Base-by-base conservation (phyloP, 2,888 invertebrate genomes). In the Lathronympha strigana region DNA sequence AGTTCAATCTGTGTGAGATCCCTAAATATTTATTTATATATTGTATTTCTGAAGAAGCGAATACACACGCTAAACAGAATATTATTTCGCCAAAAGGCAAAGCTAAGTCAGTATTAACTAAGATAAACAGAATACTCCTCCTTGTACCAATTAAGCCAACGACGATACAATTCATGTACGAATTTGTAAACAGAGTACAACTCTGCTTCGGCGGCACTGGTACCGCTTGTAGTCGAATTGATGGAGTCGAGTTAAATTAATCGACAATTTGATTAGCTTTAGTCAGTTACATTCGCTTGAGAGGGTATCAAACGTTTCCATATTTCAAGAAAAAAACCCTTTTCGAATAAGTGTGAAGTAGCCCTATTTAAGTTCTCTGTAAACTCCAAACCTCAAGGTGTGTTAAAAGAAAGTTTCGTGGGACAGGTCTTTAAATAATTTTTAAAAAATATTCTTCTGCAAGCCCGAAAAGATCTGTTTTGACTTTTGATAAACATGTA, bases 91-190 rank as follows among this genome's bases (percentile, higher is more conserved):
- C 19, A 28, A 43, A 61, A 43, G 40, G 23, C 33, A 21, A 36
- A 40, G 43, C 43, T n/a, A 45, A 51, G 40, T 50, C 43, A 45
- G 45, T 11, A 19, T 28, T 36, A 60, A 17, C 21, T 23, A 13
- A 19, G 21, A n/a, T 33, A 15, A 50, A 50, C 38, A 45, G 40
- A 45, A 43, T 58, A 50, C 50, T 19, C 33, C 33, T 15, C 58
- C 64, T 45, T 64, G 64, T 64, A 23, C 51, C 64, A 64, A 64
- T 60, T 64, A 64, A 58, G 43, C 45, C 25, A 28, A 45, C 51
- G 36, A 31, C 45, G 58, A 33, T 53, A 53, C 36, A 64, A 43
- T 53, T 51, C 51, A 38, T 53, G 64, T 64, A 53, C 25, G 51
- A 53, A 64, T 64, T 64, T 58, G 64, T 60, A 60, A 64, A 64